phyloP scores from a whole-genome alignment of 64 coral and sea anemone species.

The Montipora sp. region DNA sequence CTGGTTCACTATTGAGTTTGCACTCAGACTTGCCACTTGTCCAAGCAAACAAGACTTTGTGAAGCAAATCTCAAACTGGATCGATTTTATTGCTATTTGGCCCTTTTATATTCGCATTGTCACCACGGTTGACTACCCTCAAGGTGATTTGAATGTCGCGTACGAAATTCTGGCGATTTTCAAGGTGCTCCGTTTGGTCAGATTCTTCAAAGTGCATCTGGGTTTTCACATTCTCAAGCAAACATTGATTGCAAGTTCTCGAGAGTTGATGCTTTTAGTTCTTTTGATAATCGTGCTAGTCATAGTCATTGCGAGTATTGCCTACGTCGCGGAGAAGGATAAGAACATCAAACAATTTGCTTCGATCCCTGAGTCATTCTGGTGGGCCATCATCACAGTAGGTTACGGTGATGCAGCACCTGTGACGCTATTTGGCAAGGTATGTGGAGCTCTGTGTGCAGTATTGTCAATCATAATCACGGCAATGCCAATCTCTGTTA shows the following conservation, averaged over 20 bases:
- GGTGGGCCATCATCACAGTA: conserved; percentile 98
- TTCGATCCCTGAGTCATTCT: conserved; percentile 86
- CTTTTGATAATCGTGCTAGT: conserved; percentile 88
- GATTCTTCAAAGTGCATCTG: conserved; percentile 97
- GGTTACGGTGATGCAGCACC: conserved; percentile 89
- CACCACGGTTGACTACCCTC: background rate
- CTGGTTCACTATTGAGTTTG: conserved; percentile 95
- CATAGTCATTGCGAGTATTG: conserved; percentile 81
- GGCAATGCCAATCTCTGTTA: conserved; percentile 97
- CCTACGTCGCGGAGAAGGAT: conserved; percentile 70
- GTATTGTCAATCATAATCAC: conserved; percentile 87
- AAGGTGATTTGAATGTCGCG: background rate
- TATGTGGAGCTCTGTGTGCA: conserved; percentile 87
- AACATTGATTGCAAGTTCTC: conserved; percentile 88
- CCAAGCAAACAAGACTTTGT: conserved; percentile 84
- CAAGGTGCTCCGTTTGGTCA: conserved; percentile 77
- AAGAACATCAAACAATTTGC: conserved; percentile 32
- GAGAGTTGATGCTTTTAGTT: conserved; percentile 81
- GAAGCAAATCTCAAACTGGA: conserved; percentile 83
- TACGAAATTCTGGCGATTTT: conserved; percentile 78
- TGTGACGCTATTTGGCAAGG: conserved; percentile 63
- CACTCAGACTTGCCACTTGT: conserved; percentile 70
- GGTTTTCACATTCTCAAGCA: conserved; percentile 98
- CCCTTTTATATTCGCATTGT: conserved; percentile 80
- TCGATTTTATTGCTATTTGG: conserved; percentile 94